phyloP scores from a whole-genome alignment of 1,140 invertebrate genomes.

The Drosophila arizonae region DNA sequence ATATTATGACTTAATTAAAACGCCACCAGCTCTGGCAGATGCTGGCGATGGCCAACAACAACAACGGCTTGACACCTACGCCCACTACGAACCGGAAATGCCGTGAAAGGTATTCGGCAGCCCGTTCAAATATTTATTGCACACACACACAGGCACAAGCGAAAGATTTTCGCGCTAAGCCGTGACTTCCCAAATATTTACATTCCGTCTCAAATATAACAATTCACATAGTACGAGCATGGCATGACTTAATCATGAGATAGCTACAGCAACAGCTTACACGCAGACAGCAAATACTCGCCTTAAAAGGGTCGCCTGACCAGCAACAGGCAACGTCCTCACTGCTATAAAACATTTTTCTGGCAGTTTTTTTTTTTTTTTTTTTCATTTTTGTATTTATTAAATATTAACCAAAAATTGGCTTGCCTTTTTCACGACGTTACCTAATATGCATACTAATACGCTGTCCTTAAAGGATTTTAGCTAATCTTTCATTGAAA shows the following conservation, averaged over 20 bases:
- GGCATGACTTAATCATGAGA: conserved; percentile 67
- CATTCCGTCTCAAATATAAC: conserved; percentile 17
- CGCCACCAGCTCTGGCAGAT: neutral
- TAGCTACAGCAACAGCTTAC: conserved; percentile 2
- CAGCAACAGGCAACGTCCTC: conserved; percentile 22
- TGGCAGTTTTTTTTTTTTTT: neutral
- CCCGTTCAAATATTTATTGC: conserved; percentile 65
- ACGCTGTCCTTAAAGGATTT: conserved; percentile 43
- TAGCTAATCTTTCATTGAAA: conserved; percentile 27
- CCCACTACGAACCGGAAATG: conserved; percentile 14
- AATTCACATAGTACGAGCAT: conserved; percentile 3
- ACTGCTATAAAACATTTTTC: conserved; percentile 7
- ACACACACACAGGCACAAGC: conserved; percentile 2
- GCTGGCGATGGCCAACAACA: neutral
- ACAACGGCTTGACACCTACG: conserved; percentile 26
- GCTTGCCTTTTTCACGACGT: conserved; percentile 25
- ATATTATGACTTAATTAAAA: conserved; percentile 49
- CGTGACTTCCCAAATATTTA: conserved; percentile 50
- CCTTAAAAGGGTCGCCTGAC: conserved; percentile 21
- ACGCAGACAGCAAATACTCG: conserved; percentile 3
- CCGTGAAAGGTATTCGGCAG: conserved; percentile 26
- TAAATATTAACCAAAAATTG: conserved; percentile 61
- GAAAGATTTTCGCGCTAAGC: conserved; percentile 47
- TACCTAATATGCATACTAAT: conserved; percentile 41
- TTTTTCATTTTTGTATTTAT: conserved; percentile 38